Evolutionary conservation across 1,140 invertebrate species (phyloP).

Genomic region (Homarus americanus): DNA sequence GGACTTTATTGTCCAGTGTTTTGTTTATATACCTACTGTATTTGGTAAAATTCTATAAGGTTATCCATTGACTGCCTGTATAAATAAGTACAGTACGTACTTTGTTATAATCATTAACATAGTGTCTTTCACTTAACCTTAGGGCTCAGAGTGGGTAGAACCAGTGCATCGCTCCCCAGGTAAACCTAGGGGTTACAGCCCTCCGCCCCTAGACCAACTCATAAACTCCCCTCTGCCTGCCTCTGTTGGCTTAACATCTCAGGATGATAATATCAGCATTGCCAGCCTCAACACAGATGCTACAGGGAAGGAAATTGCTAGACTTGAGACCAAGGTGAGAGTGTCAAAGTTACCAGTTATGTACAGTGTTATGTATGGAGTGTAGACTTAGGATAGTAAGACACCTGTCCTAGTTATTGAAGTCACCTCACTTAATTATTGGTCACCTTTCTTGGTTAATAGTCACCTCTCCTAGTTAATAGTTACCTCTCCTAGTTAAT

Average conservation of each 20-base stretch:
- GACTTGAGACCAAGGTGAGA: slow-evolving; percentile 71
- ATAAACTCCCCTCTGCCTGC: slow-evolving; percentile 68
- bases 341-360: not conserved
- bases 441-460: too few species aligned
- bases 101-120: not conserved
- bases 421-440: too few species aligned
- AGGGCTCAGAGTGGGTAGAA: slow-evolving; percentile 75
- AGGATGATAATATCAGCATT: slow-evolving; percentile 70
- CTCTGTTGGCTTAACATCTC: slow-evolving; percentile 3
- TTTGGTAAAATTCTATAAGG: not conserved
- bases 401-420: not conserved
- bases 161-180: slow-evolving; percentile 55
- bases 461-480: too few species aligned
- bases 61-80: not conserved
- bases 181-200: slow-evolving; percentile 52
- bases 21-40: not conserved
- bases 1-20: too few species aligned
- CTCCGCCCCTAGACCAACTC: slow-evolving; percentile 74
- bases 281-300: slow-evolving; percentile 67
- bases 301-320: slow-evolving; percentile 57
- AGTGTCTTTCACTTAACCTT: not conserved
- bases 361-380: not conserved
- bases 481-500: too few species aligned
- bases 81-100: not conserved
- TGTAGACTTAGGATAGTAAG: not conserved